phyloP scores from a whole-genome alignment of 2,888 invertebrate genomes.

The Zygogramma bicolorata region DNA sequence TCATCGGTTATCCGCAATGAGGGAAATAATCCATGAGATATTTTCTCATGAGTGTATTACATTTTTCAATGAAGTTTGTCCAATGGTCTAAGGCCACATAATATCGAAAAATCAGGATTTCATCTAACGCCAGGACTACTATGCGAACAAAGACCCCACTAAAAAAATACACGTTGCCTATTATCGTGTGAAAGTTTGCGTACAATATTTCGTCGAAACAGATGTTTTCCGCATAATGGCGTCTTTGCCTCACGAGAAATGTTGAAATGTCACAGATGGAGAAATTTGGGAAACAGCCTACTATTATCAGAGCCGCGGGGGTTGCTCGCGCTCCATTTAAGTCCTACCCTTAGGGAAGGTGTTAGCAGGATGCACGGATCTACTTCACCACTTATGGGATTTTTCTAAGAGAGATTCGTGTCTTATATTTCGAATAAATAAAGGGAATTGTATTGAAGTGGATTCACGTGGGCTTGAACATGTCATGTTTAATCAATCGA shows the following conservation, averaged over 20 bases:
- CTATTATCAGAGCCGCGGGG: not conserved
- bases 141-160: not conserved
- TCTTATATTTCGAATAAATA: not conserved
- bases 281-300: not conserved
- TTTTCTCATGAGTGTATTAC: no score
- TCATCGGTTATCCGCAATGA: no score
- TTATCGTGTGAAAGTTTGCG: constrained; percentile 15
- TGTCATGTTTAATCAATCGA: no score
- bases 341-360: not conserved
- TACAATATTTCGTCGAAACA: not conserved
- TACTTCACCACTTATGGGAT: not conserved
- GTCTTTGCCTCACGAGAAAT: not conserved
- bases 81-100: no score
- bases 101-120: no score
- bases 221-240: not conserved
- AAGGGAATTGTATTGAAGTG: not conserved
- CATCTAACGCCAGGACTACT: not conserved
- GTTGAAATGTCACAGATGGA: not conserved
- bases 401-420: not conserved
- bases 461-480: not conserved
- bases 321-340: not conserved
- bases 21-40: no score
- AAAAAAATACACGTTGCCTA: not conserved
- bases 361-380: not conserved
- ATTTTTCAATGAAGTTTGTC: no score